Conservation (phyloP, 2,113 vertebrate genomes). For the Isurus oxyrinchus region DNA sequence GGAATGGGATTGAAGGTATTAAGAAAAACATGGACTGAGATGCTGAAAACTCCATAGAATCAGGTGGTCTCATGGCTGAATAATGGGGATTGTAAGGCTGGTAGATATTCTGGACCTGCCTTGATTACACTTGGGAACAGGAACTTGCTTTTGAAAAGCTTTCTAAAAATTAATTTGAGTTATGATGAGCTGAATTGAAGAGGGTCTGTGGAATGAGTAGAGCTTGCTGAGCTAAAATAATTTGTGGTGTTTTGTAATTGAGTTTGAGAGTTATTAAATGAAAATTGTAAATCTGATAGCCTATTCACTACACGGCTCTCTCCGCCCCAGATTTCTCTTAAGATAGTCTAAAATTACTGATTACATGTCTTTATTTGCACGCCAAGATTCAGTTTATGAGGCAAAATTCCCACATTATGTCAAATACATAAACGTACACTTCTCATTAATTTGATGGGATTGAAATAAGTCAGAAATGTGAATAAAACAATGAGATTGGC, state of each 20-base stretch:
- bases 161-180: neutral
- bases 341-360: neutral
- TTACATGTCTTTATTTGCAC: neutral
- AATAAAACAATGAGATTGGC: neutral
- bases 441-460: neutral
- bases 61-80: too few species aligned
- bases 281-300: neutral
- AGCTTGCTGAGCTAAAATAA: neutral
- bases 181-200: neutral
- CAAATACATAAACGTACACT: neutral
- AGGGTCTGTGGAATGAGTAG: neutral
- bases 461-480: neutral
- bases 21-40: too few species aligned
- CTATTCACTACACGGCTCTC: neutral
- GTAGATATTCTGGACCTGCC: neutral
- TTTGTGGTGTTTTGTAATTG: neutral
- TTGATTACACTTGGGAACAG: neutral
- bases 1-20: too few species aligned
- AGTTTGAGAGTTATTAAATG: neutral
- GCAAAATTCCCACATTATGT: neutral
- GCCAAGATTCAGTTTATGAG: neutral
- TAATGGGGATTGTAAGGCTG: too few species aligned
- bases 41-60: too few species aligned
- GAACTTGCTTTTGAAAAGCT: neutral
- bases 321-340: neutral